These are phyloP conservation scores for Siphonodentalium dalli DNA, from an alignment of 2,888 invertebrate species.

Conservation along the genomic window DNA sequence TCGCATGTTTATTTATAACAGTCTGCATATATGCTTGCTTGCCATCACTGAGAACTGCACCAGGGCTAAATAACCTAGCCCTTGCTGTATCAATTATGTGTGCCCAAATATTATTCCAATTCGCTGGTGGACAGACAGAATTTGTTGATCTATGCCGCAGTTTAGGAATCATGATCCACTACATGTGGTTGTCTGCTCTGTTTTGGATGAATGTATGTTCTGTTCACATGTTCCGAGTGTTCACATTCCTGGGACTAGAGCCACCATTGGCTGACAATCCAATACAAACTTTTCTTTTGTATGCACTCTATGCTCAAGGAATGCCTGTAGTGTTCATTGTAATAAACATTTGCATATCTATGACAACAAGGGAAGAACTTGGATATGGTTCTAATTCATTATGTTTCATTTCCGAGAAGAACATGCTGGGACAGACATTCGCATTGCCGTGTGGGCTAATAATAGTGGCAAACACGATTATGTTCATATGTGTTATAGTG, in stretches of 20 bases:
- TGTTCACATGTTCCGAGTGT: constrained; percentile 14
- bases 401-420: constrained; percentile 17
- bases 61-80: constrained; percentile 26
- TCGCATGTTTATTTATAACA: constrained; percentile 14
- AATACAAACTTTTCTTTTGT: constrained; percentile 9
- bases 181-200: constrained; percentile 19
- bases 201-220: constrained; percentile 32
- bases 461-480: constrained; percentile 8
- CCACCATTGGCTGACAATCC: too few relatives aligned
- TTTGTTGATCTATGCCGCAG: constrained; percentile 16
- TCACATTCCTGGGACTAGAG: constrained; percentile 1
- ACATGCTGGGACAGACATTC: constrained; percentile 19
- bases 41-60: constrained; percentile 17
- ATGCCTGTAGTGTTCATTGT: constrained; percentile 7
- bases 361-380: constrained; percentile 2
- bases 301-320: constrained; percentile 5
- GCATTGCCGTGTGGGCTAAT: constrained; percentile 13
- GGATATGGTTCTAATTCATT: constrained; percentile 22
- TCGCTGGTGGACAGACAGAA: constrained; percentile 11
- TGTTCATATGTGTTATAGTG: constrained; percentile 16
- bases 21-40: constrained; percentile 15
- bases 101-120: constrained; percentile 16
- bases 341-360: constrained; percentile 11
- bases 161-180: constrained; percentile 22
- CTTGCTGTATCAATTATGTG: constrained; percentile 10